Base-by-base conservation (phyloP, 2,797 vertebrate species). In the Sorex maritimensis region DNA sequence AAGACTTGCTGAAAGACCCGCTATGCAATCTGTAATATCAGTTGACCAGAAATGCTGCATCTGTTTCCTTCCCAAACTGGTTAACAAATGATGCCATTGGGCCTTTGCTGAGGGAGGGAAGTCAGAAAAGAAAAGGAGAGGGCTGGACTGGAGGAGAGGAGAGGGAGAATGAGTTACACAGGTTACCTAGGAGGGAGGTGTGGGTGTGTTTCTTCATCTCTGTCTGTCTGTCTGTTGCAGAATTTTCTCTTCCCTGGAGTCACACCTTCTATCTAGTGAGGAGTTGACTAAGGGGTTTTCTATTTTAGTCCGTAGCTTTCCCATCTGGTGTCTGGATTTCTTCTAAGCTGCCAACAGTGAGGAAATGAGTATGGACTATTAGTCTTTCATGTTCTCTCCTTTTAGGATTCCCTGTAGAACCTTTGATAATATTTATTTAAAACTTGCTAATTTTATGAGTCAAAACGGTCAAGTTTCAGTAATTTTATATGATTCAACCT, bases 311-410 rank as follows among this genome's bases (percentile, higher is more conserved):
- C 77, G 17, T 61, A 88, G 80, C 38, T 67, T 96, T 90, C 75
- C 79, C 92, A 72, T 93, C 79, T 93, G 89, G 79, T 88, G 84
- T 95, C 87, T 93, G 94, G 88, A 73, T 79, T 91, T 92, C 41
- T 73, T 92, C 52, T 95, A 65, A 73, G 69, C 81, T 81, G 81
- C 88, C 74, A 63, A 44, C 38, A 86, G 81, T 89, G 4, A 73
- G 72, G 52, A 49, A 91, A 38, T 77, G 79, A 92, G 34, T 61
- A 75, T 17, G 38, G 77, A 38, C 17, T 78, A 6, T 94, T 92
- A 49, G 44, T 92, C 67, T 81, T 91, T 91, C 69, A 15, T 89
- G 28, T 71, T 80, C 55, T 61, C 21, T 67, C 71, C 91, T 94
- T 94, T 92, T 74, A 94, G 34, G 28, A n/a, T 92, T 95, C 24